These are phyloP conservation scores for Apotomis turbidana DNA, from an alignment of 2,888 invertebrate species.

Conservation along the genomic window DNA sequence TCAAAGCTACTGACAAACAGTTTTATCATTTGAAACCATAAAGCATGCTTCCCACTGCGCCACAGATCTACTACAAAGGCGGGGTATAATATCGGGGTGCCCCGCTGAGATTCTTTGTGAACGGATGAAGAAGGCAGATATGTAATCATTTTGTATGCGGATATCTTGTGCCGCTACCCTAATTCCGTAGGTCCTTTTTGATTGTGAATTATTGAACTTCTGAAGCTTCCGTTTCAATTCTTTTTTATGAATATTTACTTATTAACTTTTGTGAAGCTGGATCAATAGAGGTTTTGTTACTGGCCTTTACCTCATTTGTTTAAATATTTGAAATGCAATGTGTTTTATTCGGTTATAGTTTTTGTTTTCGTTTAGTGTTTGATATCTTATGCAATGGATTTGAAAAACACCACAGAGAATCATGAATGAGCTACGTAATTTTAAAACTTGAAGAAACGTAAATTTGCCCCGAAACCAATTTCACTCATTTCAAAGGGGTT, in stretches of 20 bases:
- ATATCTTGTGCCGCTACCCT: conserved; percentile 78
- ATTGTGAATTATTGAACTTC: conserved; percentile 79
- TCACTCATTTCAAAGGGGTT: conserved; percentile 78
- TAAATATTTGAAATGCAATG: neutral
- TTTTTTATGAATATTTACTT: conserved; percentile 72
- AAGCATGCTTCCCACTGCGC: conserved; percentile 80
- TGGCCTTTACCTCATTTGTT: neutral
- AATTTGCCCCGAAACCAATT: conserved; percentile 71
- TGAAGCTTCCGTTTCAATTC: conserved; percentile 77
- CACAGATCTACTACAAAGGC: conserved; percentile 79
- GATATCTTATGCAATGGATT: neutral
- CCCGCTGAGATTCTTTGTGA: conserved; percentile 82
- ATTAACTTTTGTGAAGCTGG: conserved; percentile 55
- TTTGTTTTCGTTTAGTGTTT: neutral
- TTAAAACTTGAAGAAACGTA: conserved; percentile 57
- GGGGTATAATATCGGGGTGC: conserved; percentile 80
- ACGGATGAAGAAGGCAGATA: conserved; percentile 75
- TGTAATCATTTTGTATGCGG: conserved; percentile 81
- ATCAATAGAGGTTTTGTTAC: conserved; percentile 5
- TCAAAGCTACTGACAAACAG: conserved; percentile 81
- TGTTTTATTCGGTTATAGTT: neutral
- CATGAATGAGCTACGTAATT: conserved; percentile 42
- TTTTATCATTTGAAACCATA: conserved; percentile 83
- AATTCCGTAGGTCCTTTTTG: conserved; percentile 77
- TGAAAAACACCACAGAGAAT: conserved; percentile 22